Evolutionary conservation across 92 coral and sea anemone species (phyloP).

Genomic region (Galaxea fascicularis): DNA sequence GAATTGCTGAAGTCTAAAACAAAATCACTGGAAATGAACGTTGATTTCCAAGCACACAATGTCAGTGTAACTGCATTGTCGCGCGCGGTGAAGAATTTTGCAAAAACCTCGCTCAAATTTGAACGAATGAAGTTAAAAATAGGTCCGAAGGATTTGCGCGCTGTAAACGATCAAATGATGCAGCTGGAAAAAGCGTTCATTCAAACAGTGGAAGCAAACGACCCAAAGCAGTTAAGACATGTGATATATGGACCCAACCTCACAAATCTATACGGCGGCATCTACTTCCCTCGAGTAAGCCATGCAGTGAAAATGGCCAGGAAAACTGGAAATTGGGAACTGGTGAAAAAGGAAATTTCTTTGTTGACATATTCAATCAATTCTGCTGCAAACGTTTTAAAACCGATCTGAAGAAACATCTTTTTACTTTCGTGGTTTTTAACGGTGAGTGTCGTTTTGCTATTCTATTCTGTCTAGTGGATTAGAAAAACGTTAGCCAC

Average conservation of each 20-base stretch:
- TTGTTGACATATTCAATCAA: slow-evolving; percentile 62
- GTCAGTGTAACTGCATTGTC: slow-evolving; percentile 57
- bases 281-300: slow-evolving; percentile 66
- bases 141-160: slow-evolving; percentile 49
- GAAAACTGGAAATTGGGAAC: slow-evolving; percentile 64
- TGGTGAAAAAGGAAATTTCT: slow-evolving; percentile 71
- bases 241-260: slow-evolving; percentile 72
- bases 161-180: slow-evolving; percentile 82
- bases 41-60: slow-evolving; percentile 40
- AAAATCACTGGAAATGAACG: slow-evolving; percentile 1
- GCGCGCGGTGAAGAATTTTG: slow-evolving; percentile 69
- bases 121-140: slow-evolving; percentile 46
- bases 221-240: slow-evolving; percentile 64
- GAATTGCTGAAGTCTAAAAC: slow-evolving; percentile 42
- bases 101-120: slow-evolving; percentile 55
- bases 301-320: slow-evolving; percentile 56
- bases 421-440: not conserved
- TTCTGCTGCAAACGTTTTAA: slow-evolving; percentile 65
- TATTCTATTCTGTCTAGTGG: too few relatives aligned
- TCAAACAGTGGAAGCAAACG: slow-evolving; percentile 46
- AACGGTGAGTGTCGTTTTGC: too few relatives aligned
- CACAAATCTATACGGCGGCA: slow-evolving; percentile 66
- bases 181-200: slow-evolving; percentile 86
- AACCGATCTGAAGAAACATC: slow-evolving; percentile 22
- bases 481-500: too few relatives aligned